phyloP scores from a whole-genome alignment of 2,888 invertebrate species.

The Heliconius aoede region DNA sequence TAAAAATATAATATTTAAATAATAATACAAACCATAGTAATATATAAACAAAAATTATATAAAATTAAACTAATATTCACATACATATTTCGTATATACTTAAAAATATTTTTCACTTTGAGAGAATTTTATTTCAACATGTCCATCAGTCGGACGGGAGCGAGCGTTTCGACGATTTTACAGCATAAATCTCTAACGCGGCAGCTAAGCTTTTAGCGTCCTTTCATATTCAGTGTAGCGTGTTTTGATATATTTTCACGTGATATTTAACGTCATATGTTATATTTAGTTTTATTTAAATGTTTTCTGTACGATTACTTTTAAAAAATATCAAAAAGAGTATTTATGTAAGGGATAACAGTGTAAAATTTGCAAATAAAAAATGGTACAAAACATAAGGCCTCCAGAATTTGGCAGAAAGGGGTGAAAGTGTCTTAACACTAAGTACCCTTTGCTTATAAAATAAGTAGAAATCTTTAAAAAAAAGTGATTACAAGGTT shows the following conservation, averaged over 20 bases:
- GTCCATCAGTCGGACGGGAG: slow-evolving; percentile 35
- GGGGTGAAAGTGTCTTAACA: too few relatives aligned
- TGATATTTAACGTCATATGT: slow-evolving; percentile 33
- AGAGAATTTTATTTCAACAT: slow-evolving; percentile 36
- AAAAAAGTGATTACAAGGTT: too few relatives aligned
- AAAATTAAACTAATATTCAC: not conserved
- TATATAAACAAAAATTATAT: not conserved
- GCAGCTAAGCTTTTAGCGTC: slow-evolving; percentile 45
- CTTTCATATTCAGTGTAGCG: slow-evolving; percentile 39
- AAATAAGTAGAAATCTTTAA: too few relatives aligned
- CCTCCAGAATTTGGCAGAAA: too few relatives aligned
- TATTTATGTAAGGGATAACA: not conserved
- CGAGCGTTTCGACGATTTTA: slow-evolving; percentile 43
- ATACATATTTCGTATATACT: not conserved
- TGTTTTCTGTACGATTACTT: not conserved
- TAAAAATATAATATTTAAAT: not conserved
- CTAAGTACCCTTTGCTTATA: too few relatives aligned
- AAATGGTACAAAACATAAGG: not conserved
- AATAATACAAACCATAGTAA: not conserved
- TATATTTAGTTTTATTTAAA: slow-evolving; percentile 25
- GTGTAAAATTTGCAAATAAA: not conserved
- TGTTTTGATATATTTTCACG: slow-evolving; percentile 30
- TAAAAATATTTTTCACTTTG: slow-evolving; percentile 22
- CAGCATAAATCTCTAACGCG: slow-evolving; percentile 44
- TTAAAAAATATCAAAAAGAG: not conserved